phyloP scores from a whole-genome alignment of 2,113 vertebrate genomes.

The Azemiops feae region DNA sequence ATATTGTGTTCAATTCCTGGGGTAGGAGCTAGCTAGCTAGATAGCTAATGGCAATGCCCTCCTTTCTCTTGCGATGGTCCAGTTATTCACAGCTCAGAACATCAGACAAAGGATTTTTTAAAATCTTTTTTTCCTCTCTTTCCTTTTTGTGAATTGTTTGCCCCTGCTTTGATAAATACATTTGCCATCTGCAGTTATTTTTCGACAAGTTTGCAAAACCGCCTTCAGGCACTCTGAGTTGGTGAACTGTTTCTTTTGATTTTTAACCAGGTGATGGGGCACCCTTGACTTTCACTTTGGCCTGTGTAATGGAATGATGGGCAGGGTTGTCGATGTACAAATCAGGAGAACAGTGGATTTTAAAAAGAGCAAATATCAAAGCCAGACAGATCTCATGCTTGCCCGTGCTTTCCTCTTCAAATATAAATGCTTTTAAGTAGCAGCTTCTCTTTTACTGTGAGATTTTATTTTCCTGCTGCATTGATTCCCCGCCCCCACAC shows the following conservation, averaged over 20 bases:
- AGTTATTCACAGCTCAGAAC: not conserved
- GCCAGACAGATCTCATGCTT: not conserved
- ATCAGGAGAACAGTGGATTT: not conserved
- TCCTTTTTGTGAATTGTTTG: not conserved
- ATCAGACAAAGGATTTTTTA: not conserved
- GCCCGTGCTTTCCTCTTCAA: not conserved
- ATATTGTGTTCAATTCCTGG: not conserved
- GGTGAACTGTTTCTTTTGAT: not conserved
- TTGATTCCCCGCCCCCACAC: not conserved
- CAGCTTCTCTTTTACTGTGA: not conserved
- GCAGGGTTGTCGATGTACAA: not conserved
- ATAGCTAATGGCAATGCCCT: not conserved
- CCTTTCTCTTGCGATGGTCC: not conserved
- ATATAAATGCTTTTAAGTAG: not conserved
- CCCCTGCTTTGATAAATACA: not conserved
- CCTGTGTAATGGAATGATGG: not conserved
- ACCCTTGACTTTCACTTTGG: not conserved
- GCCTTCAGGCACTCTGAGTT: constrained; percentile 5
- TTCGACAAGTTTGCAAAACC: not conserved
- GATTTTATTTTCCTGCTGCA: not conserved
- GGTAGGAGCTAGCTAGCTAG: no score
- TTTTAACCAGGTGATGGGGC: not conserved
- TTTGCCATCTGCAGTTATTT: constrained; percentile 16
- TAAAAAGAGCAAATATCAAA: constrained; percentile 13
- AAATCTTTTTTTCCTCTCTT: not conserved